phyloP scores from a whole-genome alignment of 1,140 invertebrate genomes.

The honey bee (Apis mellifera) region DNA sequence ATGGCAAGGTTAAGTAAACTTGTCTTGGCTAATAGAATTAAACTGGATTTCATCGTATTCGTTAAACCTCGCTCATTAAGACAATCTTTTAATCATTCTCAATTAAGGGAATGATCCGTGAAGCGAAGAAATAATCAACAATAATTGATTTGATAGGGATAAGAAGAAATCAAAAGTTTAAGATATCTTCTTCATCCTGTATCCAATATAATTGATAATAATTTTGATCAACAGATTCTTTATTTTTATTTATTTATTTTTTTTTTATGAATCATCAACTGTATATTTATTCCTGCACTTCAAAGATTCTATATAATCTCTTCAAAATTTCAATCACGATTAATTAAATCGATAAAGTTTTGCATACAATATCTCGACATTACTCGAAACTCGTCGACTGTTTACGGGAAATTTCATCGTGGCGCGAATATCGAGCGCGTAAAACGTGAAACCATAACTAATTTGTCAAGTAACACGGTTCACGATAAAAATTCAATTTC shows the following conservation, averaged over 20 bases:
- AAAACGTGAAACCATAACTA: slow-evolving; percentile 24
- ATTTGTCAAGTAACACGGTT: slow-evolving; percentile 20
- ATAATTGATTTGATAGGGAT: not conserved
- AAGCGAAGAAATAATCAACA: not conserved
- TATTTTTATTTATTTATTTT: no score
- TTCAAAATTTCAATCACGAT: no score
- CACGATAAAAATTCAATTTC: slow-evolving; percentile 41
- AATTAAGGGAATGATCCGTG: no score
- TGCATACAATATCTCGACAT: no score
- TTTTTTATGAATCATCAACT: no score
- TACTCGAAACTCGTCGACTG: not conserved
- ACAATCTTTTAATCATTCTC: not conserved
- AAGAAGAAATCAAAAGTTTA: no score
- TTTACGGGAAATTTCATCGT: slow-evolving; percentile 32
- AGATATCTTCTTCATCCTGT: no score
- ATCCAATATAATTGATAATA: no score
- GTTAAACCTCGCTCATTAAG: not conserved
- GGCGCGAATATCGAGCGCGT: slow-evolving; percentile 13
- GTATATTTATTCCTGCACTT: no score
- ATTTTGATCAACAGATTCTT: no score
- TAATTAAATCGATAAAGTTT: no score
- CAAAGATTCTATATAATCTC: no score
- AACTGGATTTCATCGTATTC: not conserved
- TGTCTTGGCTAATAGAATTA: not conserved
- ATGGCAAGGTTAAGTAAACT: not conserved